phyloP scores from a whole-genome alignment of 2,113 vertebrate genomes.

The Dissostichus mawsoni region DNA sequence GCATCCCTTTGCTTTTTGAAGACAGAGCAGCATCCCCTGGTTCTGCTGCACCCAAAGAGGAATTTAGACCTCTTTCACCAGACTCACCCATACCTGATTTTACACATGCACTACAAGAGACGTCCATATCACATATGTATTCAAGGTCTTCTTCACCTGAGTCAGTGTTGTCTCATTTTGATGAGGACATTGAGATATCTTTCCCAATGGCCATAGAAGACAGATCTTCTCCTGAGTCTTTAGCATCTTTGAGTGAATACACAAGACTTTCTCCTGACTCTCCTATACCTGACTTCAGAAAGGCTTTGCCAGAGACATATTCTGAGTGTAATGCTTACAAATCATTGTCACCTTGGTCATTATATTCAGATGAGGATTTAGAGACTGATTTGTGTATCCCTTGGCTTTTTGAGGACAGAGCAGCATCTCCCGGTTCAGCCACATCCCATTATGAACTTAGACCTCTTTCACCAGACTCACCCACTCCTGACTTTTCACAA shows the following conservation, averaged over 20 bases:
- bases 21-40: conserved; percentile 47
- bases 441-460: conserved; percentile 39
- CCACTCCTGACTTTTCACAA: conserved; percentile 24
- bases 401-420: conserved; percentile 43
- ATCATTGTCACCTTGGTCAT: conserved; percentile 43
- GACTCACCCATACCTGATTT: conserved; percentile 32
- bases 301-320: background rate
- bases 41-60: conserved; percentile 39
- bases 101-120: background rate
- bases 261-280: conserved; percentile 54
- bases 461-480: conserved; percentile 42
- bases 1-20: conserved; percentile 26
- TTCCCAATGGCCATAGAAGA: conserved; percentile 7
- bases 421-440: conserved; percentile 50
- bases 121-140: background rate
- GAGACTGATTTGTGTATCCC: conserved; percentile 40
- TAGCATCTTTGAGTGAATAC: conserved; percentile 6
- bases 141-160: conserved; percentile 55
- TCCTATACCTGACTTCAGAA: conserved; percentile 20
- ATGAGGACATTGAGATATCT: background rate
- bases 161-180: conserved; percentile 36
- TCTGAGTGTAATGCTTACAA: background rate
- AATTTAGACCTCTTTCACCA: conserved; percentile 43
- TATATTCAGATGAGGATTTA: conserved; percentile 39
- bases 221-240: conserved; percentile 40